Percentiles rank a stretch among this genome's conserved stretches.
These are phyloP conservation scores for Epinotia ramella DNA, from an alignment of 2,888 invertebrate species.

Conservation along the genomic window DNA sequence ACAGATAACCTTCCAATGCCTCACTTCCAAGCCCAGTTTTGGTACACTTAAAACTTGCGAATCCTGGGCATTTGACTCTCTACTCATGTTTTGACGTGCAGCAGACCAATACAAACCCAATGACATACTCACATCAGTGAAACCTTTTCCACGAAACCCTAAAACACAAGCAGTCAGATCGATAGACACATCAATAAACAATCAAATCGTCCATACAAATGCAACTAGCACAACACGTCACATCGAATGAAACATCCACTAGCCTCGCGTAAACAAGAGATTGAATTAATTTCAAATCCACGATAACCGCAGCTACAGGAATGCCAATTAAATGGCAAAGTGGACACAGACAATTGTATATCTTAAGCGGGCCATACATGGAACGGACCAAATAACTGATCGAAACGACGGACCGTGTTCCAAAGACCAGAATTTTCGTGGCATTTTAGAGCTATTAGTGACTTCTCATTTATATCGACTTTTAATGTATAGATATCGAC, in stretches of 20 bases:
- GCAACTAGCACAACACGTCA: constrained; percentile 38
- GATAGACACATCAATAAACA: constrained; percentile 23
- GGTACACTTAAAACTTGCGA: no score
- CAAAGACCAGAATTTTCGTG: no score
- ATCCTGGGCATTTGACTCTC: no score
- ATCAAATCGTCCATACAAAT: constrained; percentile 7
- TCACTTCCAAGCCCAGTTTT: no score
- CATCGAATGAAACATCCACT: constrained; percentile 26
- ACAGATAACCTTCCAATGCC: no score
- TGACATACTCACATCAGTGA: not conserved
- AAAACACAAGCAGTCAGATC: constrained; percentile 1
- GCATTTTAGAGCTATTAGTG: no score
- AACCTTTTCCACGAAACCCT: not conserved
- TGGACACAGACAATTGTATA: constrained; percentile 38
- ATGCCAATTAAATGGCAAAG: constrained; percentile 42
- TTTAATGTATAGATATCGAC: no score
- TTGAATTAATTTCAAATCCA: constrained; percentile 45
- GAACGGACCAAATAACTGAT: not conserved
- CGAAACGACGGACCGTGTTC: not conserved
- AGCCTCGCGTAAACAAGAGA: constrained; percentile 43
- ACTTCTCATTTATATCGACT: no score
- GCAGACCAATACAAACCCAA: not conserved
- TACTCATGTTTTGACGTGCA: not conserved
- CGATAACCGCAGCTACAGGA: constrained; percentile 40
- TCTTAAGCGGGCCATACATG: constrained; percentile 7